These are phyloP conservation scores for Accipiter virgatus DNA, from an alignment of 2,113 vertebrate species.

Conservation along the genomic window DNA sequence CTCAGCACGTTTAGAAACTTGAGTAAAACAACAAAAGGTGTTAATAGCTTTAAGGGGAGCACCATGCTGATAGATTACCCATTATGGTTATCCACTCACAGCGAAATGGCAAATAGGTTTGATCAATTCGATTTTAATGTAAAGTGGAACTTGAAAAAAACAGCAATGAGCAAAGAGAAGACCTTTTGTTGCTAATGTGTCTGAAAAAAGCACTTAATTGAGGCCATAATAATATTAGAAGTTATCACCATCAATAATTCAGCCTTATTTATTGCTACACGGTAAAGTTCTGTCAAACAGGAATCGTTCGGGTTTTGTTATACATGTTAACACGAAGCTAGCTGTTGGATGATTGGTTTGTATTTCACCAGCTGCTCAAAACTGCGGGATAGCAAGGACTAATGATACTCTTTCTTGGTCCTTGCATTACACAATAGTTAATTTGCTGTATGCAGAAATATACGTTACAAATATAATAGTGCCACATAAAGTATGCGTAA, in stretches of 20 bases:
- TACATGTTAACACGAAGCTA: constrained; percentile 52
- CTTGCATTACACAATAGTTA: constrained; percentile 49
- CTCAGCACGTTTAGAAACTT: constrained; percentile 82
- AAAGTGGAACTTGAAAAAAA: constrained; percentile 70
- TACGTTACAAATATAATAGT: constrained; percentile 3
- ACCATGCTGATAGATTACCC: constrained; percentile 91
- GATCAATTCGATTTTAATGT: constrained; percentile 93
- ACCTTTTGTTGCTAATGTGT: constrained; percentile 84
- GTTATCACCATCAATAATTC: constrained; percentile 83
- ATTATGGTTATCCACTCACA: constrained; percentile 88
- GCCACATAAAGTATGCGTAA: background rate
- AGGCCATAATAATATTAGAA: constrained; percentile 85
- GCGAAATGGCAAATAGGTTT: constrained; percentile 88
- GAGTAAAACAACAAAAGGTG: constrained; percentile 92
- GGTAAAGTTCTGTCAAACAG: constrained; percentile 74
- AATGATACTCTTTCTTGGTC: constrained; percentile 24
- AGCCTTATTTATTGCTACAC: constrained; percentile 80
- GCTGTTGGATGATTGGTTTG: constrained; percentile 56
- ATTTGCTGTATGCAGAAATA: constrained; percentile 8
- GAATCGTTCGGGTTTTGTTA: constrained; percentile 65
- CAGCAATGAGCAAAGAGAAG: constrained; percentile 68
- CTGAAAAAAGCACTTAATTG: constrained; percentile 83
- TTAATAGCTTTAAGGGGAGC: constrained; percentile 93
- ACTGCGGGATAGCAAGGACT: constrained; percentile 41
- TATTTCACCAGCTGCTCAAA: constrained; percentile 70